Percentiles rank a stretch among this genome's conserved stretches.
Conservation (phyloP, 2,888 invertebrate species). For the Pandemis heparana region DNA sequence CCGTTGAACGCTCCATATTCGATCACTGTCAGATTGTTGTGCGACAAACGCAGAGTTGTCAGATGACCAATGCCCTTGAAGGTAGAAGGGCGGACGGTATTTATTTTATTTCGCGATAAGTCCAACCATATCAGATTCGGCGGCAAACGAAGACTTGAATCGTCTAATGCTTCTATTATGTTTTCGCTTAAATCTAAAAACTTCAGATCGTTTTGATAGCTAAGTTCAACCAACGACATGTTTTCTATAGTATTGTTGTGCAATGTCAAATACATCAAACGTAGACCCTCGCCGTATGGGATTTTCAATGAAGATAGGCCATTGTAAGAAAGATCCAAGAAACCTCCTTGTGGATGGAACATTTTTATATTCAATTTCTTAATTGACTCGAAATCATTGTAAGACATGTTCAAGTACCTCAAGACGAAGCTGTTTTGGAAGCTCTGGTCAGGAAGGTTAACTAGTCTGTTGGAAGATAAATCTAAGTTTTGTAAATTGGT, state of each 20-base stretch:
- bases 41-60: conserved; percentile 62
- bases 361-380: conserved; percentile 62
- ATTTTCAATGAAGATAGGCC: conserved; percentile 61
- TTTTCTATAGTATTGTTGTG: conserved; percentile 70
- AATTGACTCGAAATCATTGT: conserved; percentile 62
- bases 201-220: conserved; percentile 60
- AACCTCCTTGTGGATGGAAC: conserved; percentile 71
- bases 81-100: conserved; percentile 63
- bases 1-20: conserved; percentile 72
- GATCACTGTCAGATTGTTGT: conserved; percentile 61
- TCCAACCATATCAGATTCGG: conserved; percentile 60
- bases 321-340: conserved; percentile 74
- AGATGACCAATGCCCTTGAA: conserved; percentile 62
- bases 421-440: conserved; percentile 64
- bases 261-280: conserved; percentile 61
- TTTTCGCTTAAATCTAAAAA: conserved; percentile 68
- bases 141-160: conserved; percentile 65
- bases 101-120: conserved; percentile 65
- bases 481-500: conserved; percentile 72
- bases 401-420: conserved; percentile 69
- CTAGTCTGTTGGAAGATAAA: conserved; percentile 68
- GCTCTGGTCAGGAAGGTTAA: conserved; percentile 64
- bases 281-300: conserved; percentile 63
- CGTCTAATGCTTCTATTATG: conserved; percentile 59
- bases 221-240: conserved; percentile 58